These are phyloP conservation scores for Hippoglossus stenolepis DNA, from an alignment of 2,113 vertebrate genomes.

Conservation along the genomic window DNA sequence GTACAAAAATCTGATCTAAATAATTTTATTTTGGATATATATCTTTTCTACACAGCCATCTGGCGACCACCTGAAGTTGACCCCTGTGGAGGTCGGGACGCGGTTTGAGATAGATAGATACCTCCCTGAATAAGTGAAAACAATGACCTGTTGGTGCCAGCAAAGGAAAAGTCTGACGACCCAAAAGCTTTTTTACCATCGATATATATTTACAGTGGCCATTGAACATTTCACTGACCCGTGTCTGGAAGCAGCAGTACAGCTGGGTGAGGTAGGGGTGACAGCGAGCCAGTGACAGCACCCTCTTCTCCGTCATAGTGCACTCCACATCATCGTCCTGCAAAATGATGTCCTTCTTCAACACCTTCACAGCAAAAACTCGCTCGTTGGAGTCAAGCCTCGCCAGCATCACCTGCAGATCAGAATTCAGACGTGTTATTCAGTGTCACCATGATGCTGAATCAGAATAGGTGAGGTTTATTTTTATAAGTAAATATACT, in stretches of 20 bases:
- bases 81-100: too few relatives aligned
- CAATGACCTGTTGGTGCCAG: background rate
- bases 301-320: constrained; percentile 97
- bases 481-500: background rate
- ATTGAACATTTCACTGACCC: constrained; percentile 80
- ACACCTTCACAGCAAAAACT: constrained; percentile 94
- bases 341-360: constrained; percentile 98
- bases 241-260: constrained; percentile 97
- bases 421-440: background rate
- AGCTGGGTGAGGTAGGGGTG: constrained; percentile 98
- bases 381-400: constrained; percentile 86
- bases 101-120: too few relatives aligned
- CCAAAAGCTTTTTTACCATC: too few relatives aligned
- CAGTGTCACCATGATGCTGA: too few relatives aligned
- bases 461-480: background rate
- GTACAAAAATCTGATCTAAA: too few relatives aligned
- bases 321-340: constrained; percentile 98
- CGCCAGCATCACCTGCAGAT: constrained; percentile 93
- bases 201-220: background rate
- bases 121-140: background rate
- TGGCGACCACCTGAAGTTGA: too few relatives aligned
- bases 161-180: background rate
- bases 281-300: constrained; percentile 89
- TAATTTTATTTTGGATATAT: too few relatives aligned
- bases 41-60: too few relatives aligned